These are phyloP conservation scores for Hemistola chrysoprasaria DNA, from an alignment of 2,888 invertebrate species.

Conservation along the genomic window DNA sequence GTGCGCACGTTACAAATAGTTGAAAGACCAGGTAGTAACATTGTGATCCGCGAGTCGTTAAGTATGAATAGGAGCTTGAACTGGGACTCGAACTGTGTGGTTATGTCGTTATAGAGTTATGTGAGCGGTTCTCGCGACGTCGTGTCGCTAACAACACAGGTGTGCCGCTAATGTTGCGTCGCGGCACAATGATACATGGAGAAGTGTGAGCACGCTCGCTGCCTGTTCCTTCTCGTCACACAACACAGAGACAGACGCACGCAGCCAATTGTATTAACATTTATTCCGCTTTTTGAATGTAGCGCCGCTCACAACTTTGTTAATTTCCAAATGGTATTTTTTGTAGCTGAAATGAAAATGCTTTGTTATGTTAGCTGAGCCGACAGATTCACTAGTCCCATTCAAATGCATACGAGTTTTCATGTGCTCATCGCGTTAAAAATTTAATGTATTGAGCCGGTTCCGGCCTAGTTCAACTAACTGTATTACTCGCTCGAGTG, in stretches of 20 bases:
- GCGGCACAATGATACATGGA: conserved; percentile 8
- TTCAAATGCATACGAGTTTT: neutral
- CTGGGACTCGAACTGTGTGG: too few relatives aligned
- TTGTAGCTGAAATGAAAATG: conserved; percentile 11
- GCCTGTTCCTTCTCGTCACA: neutral
- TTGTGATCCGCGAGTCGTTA: too few relatives aligned
- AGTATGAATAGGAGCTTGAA: too few relatives aligned
- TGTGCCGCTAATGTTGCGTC: conserved; percentile 9
- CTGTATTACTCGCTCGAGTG: too few relatives aligned
- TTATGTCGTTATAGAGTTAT: neutral
- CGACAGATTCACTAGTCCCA: conserved; percentile 2
- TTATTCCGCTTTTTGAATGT: conserved; percentile 11
- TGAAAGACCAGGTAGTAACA: too few relatives aligned
- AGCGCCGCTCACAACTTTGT: conserved; percentile 12
- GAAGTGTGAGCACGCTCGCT: neutral
- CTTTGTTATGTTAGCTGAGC: conserved; percentile 1
- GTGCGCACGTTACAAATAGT: too few relatives aligned
- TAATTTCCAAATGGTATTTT: conserved; percentile 20
- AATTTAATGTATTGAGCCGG: neutral
- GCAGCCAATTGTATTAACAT: conserved; percentile 15
- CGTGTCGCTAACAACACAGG: conserved; percentile 8
- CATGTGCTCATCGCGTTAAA: neutral
- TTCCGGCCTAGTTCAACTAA: too few relatives aligned
- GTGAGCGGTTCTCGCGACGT: neutral
- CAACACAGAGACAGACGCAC: conserved; percentile 9